Evolutionary conservation across 2,888 invertebrate species (phyloP).

Genomic region (Euphydryas editha): DNA sequence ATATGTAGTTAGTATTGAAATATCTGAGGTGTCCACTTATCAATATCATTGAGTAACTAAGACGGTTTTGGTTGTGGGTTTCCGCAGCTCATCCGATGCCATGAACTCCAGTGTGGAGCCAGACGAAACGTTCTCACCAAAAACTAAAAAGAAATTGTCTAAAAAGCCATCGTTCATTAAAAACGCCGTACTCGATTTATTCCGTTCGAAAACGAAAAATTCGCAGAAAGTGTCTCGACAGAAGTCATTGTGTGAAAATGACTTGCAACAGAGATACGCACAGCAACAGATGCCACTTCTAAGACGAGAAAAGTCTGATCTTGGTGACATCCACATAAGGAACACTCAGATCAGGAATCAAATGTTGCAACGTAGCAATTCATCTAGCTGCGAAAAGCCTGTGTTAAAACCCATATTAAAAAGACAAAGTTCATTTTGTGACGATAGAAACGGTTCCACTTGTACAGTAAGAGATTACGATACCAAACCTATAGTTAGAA

Average conservation of each 20-base stretch:
- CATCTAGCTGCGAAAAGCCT: constrained; percentile 79
- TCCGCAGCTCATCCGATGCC: constrained; percentile 81
- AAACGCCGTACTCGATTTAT: constrained; percentile 80
- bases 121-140: constrained; percentile 80
- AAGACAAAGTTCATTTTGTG: constrained; percentile 79
- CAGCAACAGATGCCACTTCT: constrained; percentile 65
- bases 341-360: constrained; percentile 75
- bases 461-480: constrained; percentile 78
- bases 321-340: constrained; percentile 73
- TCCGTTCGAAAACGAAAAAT: constrained; percentile 80
- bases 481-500: constrained; percentile 70
- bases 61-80: constrained; percentile 82
- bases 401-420: constrained; percentile 76
- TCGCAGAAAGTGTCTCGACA: constrained; percentile 79
- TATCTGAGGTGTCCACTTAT: constrained; percentile 64
- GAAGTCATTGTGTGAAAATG: constrained; percentile 78
- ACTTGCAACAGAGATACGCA: constrained; percentile 70
- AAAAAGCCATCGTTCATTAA: constrained; percentile 83
- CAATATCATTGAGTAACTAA: constrained; percentile 75
- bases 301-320: constrained; percentile 77
- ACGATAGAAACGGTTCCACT: constrained; percentile 74
- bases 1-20: constrained; percentile 51
- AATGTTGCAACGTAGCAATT: constrained; percentile 79
- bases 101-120: constrained; percentile 80
- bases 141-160: constrained; percentile 83